These are phyloP conservation scores for Bellardia pandia DNA, from an alignment of 2,888 invertebrate genomes.

Conservation along the genomic window DNA sequence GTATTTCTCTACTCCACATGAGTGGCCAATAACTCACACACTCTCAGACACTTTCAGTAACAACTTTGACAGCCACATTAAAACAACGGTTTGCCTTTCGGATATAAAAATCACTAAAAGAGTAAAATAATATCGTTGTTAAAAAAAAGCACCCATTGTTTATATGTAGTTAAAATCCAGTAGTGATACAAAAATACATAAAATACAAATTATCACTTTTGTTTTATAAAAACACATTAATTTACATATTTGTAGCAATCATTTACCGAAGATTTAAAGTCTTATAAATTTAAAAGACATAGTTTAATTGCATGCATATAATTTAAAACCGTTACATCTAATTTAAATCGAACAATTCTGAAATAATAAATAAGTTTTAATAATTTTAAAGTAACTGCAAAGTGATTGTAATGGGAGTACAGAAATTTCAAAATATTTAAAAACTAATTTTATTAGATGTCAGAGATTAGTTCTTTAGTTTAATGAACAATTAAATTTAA, in stretches of 20 bases:
- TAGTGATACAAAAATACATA: background rate
- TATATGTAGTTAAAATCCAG: background rate
- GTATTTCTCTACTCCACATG: conserved; percentile 22
- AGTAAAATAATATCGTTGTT: conserved; percentile 14
- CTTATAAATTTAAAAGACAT: too few species aligned
- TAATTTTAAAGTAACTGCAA: too few species aligned
- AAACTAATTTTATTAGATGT: background rate
- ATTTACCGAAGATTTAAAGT: too few species aligned
- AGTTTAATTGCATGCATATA: too few species aligned
- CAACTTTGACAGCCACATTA: conserved; percentile 56
- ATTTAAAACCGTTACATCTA: too few species aligned
- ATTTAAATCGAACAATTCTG: too few species aligned
- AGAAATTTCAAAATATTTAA: background rate
- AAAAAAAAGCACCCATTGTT: conserved; percentile 25
- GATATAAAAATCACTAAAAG: conserved; percentile 11
- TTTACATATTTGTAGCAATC: too few species aligned
- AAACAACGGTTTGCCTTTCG: conserved; percentile 58
- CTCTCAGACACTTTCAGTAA: conserved; percentile 32
- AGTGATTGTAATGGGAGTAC: too few species aligned
- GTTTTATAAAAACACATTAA: too few species aligned
- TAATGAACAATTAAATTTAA: too few species aligned
- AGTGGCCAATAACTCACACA: conserved; percentile 56
- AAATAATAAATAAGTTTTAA: too few species aligned
- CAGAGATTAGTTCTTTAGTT: conserved; percentile 5
- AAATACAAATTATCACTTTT: background rate